Conservation (phyloP, 1,140 invertebrate species). For the Ostrea denselamellosa region DNA sequence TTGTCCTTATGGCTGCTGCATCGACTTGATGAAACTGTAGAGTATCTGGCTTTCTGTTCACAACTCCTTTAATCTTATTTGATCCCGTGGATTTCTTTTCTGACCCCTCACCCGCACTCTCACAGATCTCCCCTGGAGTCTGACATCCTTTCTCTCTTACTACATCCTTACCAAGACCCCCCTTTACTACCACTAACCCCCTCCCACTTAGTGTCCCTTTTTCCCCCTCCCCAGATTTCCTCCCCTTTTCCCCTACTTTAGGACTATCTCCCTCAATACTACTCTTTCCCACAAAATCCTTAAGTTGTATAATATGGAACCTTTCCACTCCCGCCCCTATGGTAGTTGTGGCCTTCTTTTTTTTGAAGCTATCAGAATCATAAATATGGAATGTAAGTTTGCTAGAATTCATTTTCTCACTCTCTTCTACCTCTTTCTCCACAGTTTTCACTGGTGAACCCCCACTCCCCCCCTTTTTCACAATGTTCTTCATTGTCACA, state of each 20-base stretch:
- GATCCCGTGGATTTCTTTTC: slow-evolving; percentile 19
- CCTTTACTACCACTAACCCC: not conserved
- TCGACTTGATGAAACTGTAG: slow-evolving; percentile 30
- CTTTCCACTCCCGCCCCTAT: not conserved
- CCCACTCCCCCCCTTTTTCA: not conserved
- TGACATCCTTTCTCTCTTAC: not conserved
- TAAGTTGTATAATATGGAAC: not conserved
- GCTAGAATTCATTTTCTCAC: not conserved
- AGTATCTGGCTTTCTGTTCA: slow-evolving; percentile 32
- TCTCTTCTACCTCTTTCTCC: not conserved
- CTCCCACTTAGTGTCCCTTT: not conserved
- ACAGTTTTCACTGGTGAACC: not conserved
- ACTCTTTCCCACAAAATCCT: not conserved
- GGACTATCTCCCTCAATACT: not conserved
- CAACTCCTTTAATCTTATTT: slow-evolving; percentile 9
- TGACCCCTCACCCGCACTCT: not conserved
- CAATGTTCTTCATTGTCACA: slow-evolving; percentile 25
- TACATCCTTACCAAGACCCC: not conserved
- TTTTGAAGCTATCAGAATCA: slow-evolving; percentile 24
- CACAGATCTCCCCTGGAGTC: not conserved
- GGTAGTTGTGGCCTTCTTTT: not conserved
- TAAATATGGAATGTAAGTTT: slow-evolving; percentile 46
- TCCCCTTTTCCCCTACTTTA: not conserved
- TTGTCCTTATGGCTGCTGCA: not conserved
- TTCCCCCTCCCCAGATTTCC: not conserved